Evolutionary conservation across 2,888 invertebrate genomes (phyloP).

Genomic region (Melanostoma mellinum): DNA sequence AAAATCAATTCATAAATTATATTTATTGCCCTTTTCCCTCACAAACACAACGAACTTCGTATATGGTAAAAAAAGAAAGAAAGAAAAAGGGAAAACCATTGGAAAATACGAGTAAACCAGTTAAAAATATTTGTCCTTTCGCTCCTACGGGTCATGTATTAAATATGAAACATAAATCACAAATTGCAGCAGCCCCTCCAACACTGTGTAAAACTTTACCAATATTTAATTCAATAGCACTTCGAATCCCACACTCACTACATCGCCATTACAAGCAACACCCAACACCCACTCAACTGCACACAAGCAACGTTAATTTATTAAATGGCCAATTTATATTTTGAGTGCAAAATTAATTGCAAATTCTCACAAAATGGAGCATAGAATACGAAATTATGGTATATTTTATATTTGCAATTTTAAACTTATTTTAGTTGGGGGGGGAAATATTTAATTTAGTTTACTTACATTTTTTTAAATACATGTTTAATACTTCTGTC

Average conservation of each 20-base stretch:
- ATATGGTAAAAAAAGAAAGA: not conserved
- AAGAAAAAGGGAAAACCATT: not conserved
- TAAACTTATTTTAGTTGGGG: not conserved
- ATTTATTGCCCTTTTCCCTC: constrained; percentile 39
- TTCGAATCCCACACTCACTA: not conserved
- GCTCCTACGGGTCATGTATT: constrained; percentile 26
- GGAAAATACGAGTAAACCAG: constrained; percentile 4
- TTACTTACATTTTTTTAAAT: constrained; percentile 24
- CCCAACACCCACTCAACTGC: not conserved
- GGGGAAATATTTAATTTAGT: not conserved
- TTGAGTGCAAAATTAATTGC: constrained; percentile 58
- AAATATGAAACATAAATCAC: constrained; percentile 64
- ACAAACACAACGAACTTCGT: not conserved
- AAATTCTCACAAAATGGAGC: constrained; percentile 53
- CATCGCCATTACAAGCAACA: not conserved
- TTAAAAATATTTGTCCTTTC: constrained; percentile 14
- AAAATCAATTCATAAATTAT: constrained; percentile 66
- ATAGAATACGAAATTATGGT: constrained; percentile 42
- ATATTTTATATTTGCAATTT: constrained; percentile 21
- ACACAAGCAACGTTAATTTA: constrained; percentile 39
- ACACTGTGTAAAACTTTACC: constrained; percentile 37
- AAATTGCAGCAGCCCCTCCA: constrained; percentile 3
- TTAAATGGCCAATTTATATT: constrained; percentile 57
- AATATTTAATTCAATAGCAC: constrained; percentile 55
- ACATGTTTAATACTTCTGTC: constrained; percentile 24